A percentile compares a stretch with the other conserved stretches of the same genome.
These are phyloP conservation scores for Morpho helenor DNA, from an alignment of 2,888 invertebrate genomes.

Conservation along the genomic window DNA sequence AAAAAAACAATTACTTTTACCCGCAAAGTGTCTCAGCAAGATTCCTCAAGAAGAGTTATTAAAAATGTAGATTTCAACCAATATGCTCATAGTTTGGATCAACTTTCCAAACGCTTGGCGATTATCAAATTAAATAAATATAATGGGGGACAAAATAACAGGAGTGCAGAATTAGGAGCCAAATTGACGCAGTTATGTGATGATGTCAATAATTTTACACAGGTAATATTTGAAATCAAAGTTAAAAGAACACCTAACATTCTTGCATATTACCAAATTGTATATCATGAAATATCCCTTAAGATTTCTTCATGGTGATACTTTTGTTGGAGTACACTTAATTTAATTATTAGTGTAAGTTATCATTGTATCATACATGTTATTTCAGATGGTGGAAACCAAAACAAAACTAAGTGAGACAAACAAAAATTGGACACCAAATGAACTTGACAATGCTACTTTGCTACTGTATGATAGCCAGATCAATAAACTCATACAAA, in stretches of 20 bases:
- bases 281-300: too few relatives aligned
- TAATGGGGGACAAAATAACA: slow-evolving; percentile 29
- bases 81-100: slow-evolving; percentile 54
- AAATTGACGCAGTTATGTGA: slow-evolving; percentile 53
- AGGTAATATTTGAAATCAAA: slow-evolving; percentile 38
- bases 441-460: slow-evolving; percentile 32
- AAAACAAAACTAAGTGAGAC: slow-evolving; percentile 47
- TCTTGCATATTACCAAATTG: too few relatives aligned
- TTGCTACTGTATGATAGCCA: slow-evolving; percentile 50
- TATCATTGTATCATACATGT: too few relatives aligned
- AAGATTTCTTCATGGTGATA: too few relatives aligned
- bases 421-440: slow-evolving; percentile 42
- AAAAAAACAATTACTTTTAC: slow-evolving; percentile 41
- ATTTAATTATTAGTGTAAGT: too few relatives aligned
- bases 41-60: slow-evolving; percentile 29
- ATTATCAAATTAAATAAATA: slow-evolving; percentile 43
- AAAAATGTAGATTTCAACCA: slow-evolving; percentile 47
- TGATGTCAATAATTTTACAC: slow-evolving; percentile 59
- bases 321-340: too few relatives aligned
- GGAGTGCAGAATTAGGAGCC: slow-evolving; percentile 49
- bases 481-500: slow-evolving; percentile 53
- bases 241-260: too few relatives aligned
- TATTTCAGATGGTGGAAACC: slow-evolving; percentile 57
- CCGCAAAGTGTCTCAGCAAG: slow-evolving; percentile 26
- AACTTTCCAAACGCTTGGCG: slow-evolving; percentile 53